phyloP scores from a whole-genome alignment of 2,888 invertebrate species.

The Andrena hattorfiana region DNA sequence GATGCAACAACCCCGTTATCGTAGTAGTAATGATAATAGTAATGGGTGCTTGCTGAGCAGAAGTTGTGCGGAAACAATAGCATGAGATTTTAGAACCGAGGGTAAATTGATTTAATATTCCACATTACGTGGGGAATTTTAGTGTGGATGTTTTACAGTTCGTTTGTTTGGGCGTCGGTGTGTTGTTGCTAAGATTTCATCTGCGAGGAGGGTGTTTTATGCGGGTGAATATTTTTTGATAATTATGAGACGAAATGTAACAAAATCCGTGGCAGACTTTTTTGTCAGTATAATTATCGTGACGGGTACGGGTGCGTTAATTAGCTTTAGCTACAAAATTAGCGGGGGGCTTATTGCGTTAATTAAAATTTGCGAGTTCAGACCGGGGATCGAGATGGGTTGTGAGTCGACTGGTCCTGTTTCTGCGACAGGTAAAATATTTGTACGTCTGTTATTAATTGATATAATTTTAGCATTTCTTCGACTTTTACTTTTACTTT shows the following conservation, averaged over 20 bases:
- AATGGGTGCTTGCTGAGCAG: no score
- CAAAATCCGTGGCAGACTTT: neutral
- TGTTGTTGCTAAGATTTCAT: neutral
- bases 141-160: neutral
- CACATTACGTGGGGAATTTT: no score
- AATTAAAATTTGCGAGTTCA: neutral
- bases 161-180: neutral
- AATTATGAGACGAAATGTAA: neutral
- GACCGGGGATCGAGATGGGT: neutral
- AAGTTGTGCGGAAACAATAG: no score
- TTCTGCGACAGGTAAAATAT: neutral
- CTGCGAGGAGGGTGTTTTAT: no score
- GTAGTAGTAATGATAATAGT: no score
- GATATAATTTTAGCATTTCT: neutral
- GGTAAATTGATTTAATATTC: no score
- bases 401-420: neutral
- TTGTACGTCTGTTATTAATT: neutral
- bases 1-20: neutral
- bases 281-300: constrained; percentile 2
- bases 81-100: no score
- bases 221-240: no score
- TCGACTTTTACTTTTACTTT: neutral
- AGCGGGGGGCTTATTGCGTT: neutral
- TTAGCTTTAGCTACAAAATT: neutral
- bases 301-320: neutral